Conservation (phyloP, 1,140 invertebrate genomes). For the Danaus plexippus region DNA sequence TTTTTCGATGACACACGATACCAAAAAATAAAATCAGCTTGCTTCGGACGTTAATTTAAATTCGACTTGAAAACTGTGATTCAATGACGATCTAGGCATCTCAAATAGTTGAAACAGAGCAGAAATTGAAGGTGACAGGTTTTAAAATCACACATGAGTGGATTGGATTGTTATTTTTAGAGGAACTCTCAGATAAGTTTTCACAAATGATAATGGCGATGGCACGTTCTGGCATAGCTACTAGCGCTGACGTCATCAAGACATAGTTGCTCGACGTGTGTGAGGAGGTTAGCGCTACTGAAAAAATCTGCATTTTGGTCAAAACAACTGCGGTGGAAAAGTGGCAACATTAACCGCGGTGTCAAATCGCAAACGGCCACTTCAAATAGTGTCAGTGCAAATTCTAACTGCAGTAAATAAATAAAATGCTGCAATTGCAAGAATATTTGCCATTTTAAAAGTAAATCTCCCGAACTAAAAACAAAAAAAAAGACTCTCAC, state of each 20-base stretch:
- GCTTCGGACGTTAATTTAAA: constrained; percentile 19
- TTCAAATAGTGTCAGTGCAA: too few species aligned
- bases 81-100: too few species aligned
- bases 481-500: too few species aligned
- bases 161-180: constrained; percentile 11
- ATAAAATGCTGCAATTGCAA: constrained; percentile 24
- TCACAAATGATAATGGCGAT: constrained; percentile 20
- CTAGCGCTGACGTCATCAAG: too few species aligned
- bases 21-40: constrained; percentile 17
- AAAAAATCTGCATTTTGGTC: constrained; percentile 8
- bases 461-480: constrained; percentile 27
- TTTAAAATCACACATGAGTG: constrained; percentile 5
- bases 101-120: too few species aligned
- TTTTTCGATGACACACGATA: too few species aligned
- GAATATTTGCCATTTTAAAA: constrained; percentile 26
- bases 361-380: too few species aligned
- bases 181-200: constrained; percentile 12
- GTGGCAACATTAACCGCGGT: constrained; percentile 6
- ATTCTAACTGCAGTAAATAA: too few species aligned
- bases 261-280: constrained; percentile 23
- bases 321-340: constrained; percentile 8
- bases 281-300: constrained; percentile 14
- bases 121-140: too few species aligned
- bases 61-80: constrained; percentile 3
- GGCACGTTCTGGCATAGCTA: constrained; percentile 4